A percentile compares a stretch with the other conserved stretches of the same genome.
These are phyloP conservation scores for Anastrepha obliqua DNA, from an alignment of 1,140 invertebrate genomes.

Conservation along the genomic window DNA sequence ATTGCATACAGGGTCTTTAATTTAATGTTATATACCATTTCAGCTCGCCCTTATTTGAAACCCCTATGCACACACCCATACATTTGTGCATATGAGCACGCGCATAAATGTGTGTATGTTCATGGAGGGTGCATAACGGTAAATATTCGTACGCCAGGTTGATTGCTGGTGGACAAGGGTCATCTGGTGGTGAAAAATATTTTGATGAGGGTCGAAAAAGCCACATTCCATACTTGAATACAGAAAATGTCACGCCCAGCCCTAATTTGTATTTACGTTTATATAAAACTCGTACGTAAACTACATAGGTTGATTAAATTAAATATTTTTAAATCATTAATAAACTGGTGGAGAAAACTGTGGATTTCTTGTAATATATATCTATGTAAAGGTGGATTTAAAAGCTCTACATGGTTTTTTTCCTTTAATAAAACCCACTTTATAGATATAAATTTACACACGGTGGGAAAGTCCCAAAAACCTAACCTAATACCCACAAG, in stretches of 20 bases:
- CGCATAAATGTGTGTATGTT: neutral
- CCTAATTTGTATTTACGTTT: neutral
- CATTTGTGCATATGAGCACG: neutral
- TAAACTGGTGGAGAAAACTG: neutral
- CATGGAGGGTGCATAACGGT: neutral
- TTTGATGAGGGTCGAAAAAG: constrained; percentile 54
- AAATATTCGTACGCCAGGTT: neutral
- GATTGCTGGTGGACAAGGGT: constrained; percentile 56
- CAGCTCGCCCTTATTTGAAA: too few species aligned
- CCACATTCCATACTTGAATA: neutral
- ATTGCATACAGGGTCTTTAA: too few species aligned
- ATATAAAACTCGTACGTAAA: neutral
- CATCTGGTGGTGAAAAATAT: constrained; percentile 59
- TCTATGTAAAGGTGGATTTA: too few species aligned
- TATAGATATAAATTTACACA: too few species aligned
- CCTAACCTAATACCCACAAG: too few species aligned
- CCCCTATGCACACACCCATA: too few species aligned
- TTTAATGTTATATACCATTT: too few species aligned
- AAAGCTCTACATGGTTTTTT: too few species aligned
- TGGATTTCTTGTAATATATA: too few species aligned
- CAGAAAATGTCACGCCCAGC: constrained; percentile 51
- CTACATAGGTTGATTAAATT: neutral
- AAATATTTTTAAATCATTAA: neutral
- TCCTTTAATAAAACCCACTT: too few species aligned
- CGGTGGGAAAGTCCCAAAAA: too few species aligned